Conservation (phyloP, 2,113 vertebrate species). For the Notarius quadriscutis region DNA sequence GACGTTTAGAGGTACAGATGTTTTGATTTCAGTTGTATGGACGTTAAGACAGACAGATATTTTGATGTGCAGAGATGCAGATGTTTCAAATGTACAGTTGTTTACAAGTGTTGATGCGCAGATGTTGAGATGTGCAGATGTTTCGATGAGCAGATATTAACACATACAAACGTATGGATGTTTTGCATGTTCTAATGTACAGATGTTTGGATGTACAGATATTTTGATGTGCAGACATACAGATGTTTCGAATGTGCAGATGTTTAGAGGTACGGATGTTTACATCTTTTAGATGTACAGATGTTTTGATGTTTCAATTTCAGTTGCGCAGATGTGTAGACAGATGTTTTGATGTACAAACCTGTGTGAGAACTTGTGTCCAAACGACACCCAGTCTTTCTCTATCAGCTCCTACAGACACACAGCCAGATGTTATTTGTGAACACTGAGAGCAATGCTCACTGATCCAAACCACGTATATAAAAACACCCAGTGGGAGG, state of each 20-base stretch:
- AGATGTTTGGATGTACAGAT: not conserved
- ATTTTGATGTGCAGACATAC: not conserved
- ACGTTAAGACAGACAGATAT: not conserved
- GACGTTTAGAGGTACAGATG: not conserved
- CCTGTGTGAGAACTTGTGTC: constrained; percentile 98
- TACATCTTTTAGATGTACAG: not conserved
- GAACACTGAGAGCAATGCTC: not conserved
- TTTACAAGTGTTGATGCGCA: not conserved
- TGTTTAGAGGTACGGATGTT: not conserved
- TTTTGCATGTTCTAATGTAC: not conserved
- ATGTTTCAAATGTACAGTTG: not conserved
- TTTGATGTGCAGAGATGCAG: not conserved
- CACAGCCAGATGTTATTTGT: constrained; percentile 1
- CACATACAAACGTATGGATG: not conserved
- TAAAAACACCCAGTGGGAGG: not conserved
- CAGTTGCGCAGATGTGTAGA: no score
- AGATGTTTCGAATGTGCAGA: constrained; percentile 58
- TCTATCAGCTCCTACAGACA: constrained; percentile 86
- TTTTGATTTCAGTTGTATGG: not conserved
- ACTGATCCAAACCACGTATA: not conserved
- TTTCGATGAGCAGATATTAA: not conserved
- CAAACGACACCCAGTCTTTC: constrained; percentile 96
- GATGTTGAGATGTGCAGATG: not conserved
- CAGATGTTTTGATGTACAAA: not conserved
- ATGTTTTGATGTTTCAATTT: not conserved